Base-by-base conservation (phyloP, 2,113 vertebrate genomes). In the Dromiciops gliroides region DNA sequence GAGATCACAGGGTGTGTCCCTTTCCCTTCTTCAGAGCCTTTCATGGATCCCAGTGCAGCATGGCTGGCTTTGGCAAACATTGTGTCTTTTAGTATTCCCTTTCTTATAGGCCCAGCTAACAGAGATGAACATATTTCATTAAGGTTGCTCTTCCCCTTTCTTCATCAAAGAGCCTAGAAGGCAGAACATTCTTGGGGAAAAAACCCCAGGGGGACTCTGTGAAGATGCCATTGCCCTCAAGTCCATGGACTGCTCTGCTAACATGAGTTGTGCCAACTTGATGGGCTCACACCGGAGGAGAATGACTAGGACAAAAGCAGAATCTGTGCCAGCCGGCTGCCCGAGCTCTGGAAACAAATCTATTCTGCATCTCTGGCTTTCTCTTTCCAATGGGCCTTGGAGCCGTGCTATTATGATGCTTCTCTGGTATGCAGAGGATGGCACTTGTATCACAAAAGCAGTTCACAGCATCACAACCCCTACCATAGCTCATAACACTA, bases 31-130 rank as follows among this genome's bases (percentile, higher is more conserved):
- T 47, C 75, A 83, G 67, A 83, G 67, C 19, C 67, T 90, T 91
- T 52, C 93, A 89, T 92, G 47, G 93, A 48, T 91, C 92, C 93
- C 31, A 50, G 97, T 92, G 90, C 50, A 52, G 0, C 92, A 0
- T n/a, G 44, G 51, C 60, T 95, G 50, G 91, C 94, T 97, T 94
- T 56, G 7, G 25, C 23, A 95, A 98, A 96, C 95, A 94, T 95
- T 95, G 94, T 95, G 97, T 98, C 97, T 96, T 98, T 98, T 95
- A 98, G 96, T 96, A 98, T 98, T 98, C 98, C 91, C 97, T 98
- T 98, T 98, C 98, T 98, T 98, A 97, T 26, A 94, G 92, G 95
- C 95, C 97, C 97, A 94, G 92, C 96, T 96, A 95, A 83, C 93
- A 48, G 96, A 96, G 98, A 98, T 98, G 97, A 98, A 90, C 98